Percentiles rank a stretch among this genome's conserved stretches.
Conservation (phyloP, 92 coral and sea anemone species). For the Bergia puertoricense region DNA sequence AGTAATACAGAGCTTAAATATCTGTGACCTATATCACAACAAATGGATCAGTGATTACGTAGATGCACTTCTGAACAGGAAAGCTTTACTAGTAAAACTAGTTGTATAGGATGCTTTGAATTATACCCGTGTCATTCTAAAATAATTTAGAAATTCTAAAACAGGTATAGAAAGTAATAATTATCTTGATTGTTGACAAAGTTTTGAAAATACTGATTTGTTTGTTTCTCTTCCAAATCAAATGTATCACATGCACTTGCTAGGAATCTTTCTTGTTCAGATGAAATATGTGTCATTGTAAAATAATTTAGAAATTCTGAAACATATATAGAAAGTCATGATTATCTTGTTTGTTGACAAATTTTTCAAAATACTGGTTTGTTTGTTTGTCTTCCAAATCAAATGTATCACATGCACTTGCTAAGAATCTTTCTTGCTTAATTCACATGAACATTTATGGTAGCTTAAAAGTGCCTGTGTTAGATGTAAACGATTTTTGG, state of each 20-base stretch:
- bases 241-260: not conserved
- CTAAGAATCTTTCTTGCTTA: not conserved
- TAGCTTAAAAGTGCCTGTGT: not conserved
- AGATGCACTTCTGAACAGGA: not conserved
- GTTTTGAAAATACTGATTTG: not conserved
- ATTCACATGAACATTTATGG: too few species aligned
- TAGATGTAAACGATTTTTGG: not conserved
- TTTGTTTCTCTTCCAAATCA: not conserved
- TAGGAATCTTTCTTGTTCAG: not conserved
- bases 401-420: not conserved
- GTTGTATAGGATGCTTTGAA: not conserved
- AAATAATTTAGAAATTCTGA: not conserved
- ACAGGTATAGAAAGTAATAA: too few species aligned
- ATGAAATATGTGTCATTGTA: too few species aligned
- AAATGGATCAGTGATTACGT: not conserved
- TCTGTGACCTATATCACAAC: not conserved
- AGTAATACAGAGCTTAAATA: not conserved
- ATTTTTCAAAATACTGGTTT: not conserved
- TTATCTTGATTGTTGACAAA: not conserved
- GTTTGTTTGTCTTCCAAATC: not conserved
- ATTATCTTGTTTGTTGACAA: not conserved
- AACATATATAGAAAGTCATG: too few species aligned
- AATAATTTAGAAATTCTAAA: not conserved
- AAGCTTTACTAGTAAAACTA: not conserved
- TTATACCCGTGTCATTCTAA: too few species aligned